Evolutionary conservation across 2,797 vertebrate genomes (phyloP).

Genomic region (Morus bassanus): DNA sequence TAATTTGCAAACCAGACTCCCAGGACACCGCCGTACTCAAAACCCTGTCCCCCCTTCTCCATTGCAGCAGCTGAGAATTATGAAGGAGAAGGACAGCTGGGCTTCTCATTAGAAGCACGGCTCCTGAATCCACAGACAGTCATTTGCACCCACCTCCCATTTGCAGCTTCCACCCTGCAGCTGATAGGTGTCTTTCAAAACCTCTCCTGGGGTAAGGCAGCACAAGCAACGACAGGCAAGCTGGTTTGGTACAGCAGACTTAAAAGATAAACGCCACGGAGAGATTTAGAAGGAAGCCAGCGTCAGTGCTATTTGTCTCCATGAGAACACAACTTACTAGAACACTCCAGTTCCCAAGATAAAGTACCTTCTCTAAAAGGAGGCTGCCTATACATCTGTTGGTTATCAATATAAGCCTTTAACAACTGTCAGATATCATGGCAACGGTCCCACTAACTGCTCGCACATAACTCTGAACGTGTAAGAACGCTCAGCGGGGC

Average conservation of each 20-base stretch:
- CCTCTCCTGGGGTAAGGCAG: background rate
- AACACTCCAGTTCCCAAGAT: background rate
- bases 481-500: background rate
- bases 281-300: background rate
- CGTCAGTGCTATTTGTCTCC: background rate
- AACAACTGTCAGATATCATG: background rate
- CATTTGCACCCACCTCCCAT: background rate
- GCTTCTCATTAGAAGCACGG: background rate
- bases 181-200: background rate
- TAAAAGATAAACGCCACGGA: background rate
- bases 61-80: conserved; percentile 31
- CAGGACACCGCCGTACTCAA: background rate
- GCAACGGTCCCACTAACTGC: background rate
- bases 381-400: background rate
- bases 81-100: conserved; percentile 40
- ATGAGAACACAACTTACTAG: background rate
- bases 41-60: background rate
- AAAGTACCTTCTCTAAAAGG: background rate
- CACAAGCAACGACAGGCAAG: background rate
- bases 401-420: background rate
- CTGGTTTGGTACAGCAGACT: background rate
- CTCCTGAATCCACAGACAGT: background rate
- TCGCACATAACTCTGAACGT: background rate
- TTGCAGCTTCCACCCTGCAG: background rate
- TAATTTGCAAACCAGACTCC: conserved; percentile 48